Conservation (phyloP, 37 sponge, comb jelly and placozoan species). For the Bolinopsis microptera region DNA sequence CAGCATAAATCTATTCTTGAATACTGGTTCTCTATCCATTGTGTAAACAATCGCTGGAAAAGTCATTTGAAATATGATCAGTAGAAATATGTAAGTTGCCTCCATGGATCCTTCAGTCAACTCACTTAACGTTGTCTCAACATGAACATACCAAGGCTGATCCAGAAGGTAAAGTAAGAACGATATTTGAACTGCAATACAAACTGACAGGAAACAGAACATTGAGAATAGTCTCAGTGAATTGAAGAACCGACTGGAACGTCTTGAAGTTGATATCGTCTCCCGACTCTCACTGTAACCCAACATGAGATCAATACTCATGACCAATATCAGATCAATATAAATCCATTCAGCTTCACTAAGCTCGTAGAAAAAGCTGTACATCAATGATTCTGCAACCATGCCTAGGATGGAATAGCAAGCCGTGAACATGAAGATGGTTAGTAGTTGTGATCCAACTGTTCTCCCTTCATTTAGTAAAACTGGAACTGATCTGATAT, state of each 20-base stretch:
- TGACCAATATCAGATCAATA: neutral
- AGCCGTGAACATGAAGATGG: slow-evolving; percentile 2
- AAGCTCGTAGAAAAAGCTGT: neutral
- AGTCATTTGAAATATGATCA: slow-evolving; percentile 5
- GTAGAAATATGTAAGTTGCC: slow-evolving; percentile 10
- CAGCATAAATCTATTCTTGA: neutral
- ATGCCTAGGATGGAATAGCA: neutral
- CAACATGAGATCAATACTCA: slow-evolving; percentile 28
- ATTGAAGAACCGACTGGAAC: neutral
- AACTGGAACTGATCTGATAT: neutral
- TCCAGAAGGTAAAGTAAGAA: slow-evolving; percentile 1
- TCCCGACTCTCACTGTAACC: slow-evolving; percentile 19
- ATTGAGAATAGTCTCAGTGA: neutral
- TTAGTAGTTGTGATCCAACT: neutral
- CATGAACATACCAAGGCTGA: neutral
- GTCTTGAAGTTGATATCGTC: neutral
- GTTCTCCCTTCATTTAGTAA: slow-evolving; percentile 10
- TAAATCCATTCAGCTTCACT: slow-evolving; percentile 27
- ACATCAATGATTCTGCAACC: neutral
- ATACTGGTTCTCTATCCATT: neutral
- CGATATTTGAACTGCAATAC: neutral
- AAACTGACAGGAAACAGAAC: neutral
- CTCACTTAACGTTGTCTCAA: neutral
- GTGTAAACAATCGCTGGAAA: slow-evolving; percentile 30
- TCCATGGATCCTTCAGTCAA: slow-evolving; percentile 24